Conservation (phyloP, 1,140 invertebrate genomes). For the Homarus americanus region DNA sequence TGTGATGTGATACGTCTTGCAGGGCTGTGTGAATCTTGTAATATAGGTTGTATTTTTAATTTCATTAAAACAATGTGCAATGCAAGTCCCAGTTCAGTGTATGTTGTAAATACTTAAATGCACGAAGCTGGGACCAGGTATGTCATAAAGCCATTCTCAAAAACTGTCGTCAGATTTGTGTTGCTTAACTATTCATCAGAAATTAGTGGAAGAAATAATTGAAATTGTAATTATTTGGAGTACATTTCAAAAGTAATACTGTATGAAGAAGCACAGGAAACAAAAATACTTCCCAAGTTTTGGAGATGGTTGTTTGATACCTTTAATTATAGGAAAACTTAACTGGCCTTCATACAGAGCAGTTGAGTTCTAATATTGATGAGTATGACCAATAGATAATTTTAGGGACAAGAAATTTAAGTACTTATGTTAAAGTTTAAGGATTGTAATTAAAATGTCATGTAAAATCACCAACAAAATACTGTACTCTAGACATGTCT, state of each 20-base stretch:
- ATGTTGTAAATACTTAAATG: slow-evolving; percentile 4
- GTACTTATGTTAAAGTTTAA: not conserved
- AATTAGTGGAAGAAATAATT: not conserved
- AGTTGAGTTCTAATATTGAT: not conserved
- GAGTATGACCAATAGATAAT: not conserved
- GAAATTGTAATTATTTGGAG: no score
- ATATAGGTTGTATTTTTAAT: slow-evolving; percentile 24
- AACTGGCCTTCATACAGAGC: not conserved
- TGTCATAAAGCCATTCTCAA: not conserved
- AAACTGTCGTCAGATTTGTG: not conserved
- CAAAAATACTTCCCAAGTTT: not conserved
- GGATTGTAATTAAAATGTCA: not conserved
- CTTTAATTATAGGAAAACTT: not conserved
- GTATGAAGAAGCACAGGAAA: not conserved
- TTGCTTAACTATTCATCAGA: not conserved
- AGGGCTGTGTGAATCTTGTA: slow-evolving; percentile 23
- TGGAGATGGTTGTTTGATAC: not conserved
- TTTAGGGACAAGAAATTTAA: not conserved
- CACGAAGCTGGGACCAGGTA: not conserved
- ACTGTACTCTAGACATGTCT: no score
- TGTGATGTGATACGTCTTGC: not conserved
- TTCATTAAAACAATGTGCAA: slow-evolving; percentile 19
- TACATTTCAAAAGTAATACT: not conserved
- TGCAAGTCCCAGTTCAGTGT: slow-evolving; percentile 24
- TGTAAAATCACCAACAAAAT: no score